A percentile compares a stretch with the other conserved stretches of the same genome.
Conservation (phyloP, 1,140 invertebrate genomes). For the Drosophila equinoxialis region DNA sequence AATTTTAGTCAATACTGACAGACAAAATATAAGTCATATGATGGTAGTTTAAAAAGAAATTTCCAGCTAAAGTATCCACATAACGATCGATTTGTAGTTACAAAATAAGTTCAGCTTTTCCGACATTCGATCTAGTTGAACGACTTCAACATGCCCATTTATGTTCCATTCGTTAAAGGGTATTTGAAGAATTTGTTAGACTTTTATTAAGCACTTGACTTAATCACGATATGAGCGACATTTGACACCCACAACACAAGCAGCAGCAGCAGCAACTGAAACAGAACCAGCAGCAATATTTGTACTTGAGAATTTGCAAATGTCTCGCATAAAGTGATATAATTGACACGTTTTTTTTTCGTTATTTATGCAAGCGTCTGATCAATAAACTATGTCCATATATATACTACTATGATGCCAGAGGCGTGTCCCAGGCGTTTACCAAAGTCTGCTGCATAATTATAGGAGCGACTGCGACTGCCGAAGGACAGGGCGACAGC, state of each 20-base stretch:
- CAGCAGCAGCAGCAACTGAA: slow-evolving; percentile 28
- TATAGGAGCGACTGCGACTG: slow-evolving; percentile 55
- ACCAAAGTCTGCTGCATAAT: slow-evolving; percentile 59
- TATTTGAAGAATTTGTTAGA: background rate
- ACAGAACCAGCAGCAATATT: slow-evolving; percentile 33
- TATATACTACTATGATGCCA: background rate
- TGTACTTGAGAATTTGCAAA: slow-evolving; percentile 71
- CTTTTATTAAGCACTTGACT: slow-evolving; percentile 32
- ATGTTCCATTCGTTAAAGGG: background rate
- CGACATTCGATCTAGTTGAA: background rate
- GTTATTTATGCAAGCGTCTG: background rate
- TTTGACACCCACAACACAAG: slow-evolving; percentile 42
- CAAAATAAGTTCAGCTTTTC: no score
- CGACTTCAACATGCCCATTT: background rate
- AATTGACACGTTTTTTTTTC: slow-evolving; percentile 35
- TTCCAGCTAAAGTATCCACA: no score
- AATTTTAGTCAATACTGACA: no score
- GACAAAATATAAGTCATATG: no score
- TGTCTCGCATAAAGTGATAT: slow-evolving; percentile 50
- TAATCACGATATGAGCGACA: slow-evolving; percentile 51
- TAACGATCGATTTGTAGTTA: no score
- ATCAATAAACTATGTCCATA: slow-evolving; percentile 21
- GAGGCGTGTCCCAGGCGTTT: slow-evolving; percentile 4
- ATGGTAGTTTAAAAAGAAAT: no score
- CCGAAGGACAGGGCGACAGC: slow-evolving; percentile 46